Conservation (phyloP, 2,797 vertebrate genomes). For the Phyllotis vaccarum region DNA sequence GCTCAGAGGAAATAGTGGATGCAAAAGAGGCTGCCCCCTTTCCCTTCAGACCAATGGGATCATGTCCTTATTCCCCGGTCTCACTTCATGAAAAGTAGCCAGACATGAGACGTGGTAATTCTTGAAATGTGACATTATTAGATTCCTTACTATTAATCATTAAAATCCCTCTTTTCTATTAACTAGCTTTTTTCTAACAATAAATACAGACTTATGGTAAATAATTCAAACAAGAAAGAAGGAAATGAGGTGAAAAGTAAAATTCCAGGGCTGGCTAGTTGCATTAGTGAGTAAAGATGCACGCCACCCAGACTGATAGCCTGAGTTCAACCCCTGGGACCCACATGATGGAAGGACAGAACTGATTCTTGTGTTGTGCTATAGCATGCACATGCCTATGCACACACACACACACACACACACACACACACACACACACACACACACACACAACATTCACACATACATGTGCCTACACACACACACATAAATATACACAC, state of each 20-base stretch:
- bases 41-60: neutral
- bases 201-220: conserved; percentile 46
- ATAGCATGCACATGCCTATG: neutral
- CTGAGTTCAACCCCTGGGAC: neutral
- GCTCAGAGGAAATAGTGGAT: conserved; percentile 14
- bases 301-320: neutral
- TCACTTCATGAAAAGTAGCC: conserved; percentile 4
- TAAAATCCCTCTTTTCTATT: conserved; percentile 69
- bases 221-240: conserved; percentile 58
- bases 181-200: conserved; percentile 20
- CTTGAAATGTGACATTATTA: conserved; percentile 63
- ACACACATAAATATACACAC: neutral
- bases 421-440: neutral
- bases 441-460: neutral
- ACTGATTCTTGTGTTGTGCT: neutral
- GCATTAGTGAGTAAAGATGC: neutral
- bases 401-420: neutral
- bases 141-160: conserved; percentile 73
- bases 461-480: neutral
- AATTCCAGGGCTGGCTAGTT: neutral
- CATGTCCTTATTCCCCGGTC: neutral
- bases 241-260: conserved; percentile 45
- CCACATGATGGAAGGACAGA: neutral
- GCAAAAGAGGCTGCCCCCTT: neutral
- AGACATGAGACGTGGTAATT: neutral